phyloP scores from a whole-genome alignment of 2,888 invertebrate genomes.

The Mechanitis messenoides region DNA sequence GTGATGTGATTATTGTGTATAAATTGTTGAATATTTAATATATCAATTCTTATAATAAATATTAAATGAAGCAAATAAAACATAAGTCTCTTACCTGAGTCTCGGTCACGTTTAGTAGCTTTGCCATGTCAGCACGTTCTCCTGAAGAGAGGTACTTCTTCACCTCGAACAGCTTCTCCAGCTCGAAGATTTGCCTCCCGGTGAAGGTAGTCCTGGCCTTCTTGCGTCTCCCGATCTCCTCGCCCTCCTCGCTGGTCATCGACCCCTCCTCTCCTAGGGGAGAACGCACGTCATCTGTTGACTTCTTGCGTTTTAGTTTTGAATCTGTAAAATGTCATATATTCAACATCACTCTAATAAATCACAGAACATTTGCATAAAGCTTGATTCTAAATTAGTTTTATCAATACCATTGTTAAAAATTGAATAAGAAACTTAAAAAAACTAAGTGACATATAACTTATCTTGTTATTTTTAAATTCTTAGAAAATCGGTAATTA shows the following conservation, averaged over 20 bases:
- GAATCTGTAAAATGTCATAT: slow-evolving; percentile 44
- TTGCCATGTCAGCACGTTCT: slow-evolving; percentile 96
- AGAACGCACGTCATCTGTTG: slow-evolving; percentile 64
- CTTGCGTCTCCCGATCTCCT: slow-evolving; percentile 83
- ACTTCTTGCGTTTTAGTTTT: slow-evolving; percentile 68
- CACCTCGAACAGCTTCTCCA: slow-evolving; percentile 96
- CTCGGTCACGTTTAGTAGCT: slow-evolving; percentile 94
- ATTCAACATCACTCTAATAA: too few species aligned
- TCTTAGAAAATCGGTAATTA: too few species aligned
- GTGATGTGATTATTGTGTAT: too few species aligned
- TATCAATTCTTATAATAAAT: not conserved
- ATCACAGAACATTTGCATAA: too few species aligned
- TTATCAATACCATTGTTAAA: too few species aligned
- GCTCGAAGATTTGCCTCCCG: slow-evolving; percentile 95
- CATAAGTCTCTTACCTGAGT: slow-evolving; percentile 85
- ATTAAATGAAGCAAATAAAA: not conserved
- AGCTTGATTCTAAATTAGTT: too few species aligned
- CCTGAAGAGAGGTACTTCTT: slow-evolving; percentile 97
- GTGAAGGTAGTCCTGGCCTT: slow-evolving; percentile 97
- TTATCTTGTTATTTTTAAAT: too few species aligned
- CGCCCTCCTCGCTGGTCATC: slow-evolving; percentile 68
- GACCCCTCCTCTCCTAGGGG: slow-evolving; percentile 66
- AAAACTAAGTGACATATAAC: too few species aligned
- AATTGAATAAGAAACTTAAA: too few species aligned
- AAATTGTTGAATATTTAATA: too few species aligned